Conservation (phyloP, 2,888 invertebrate genomes). For the Eupithecia centaureata region DNA sequence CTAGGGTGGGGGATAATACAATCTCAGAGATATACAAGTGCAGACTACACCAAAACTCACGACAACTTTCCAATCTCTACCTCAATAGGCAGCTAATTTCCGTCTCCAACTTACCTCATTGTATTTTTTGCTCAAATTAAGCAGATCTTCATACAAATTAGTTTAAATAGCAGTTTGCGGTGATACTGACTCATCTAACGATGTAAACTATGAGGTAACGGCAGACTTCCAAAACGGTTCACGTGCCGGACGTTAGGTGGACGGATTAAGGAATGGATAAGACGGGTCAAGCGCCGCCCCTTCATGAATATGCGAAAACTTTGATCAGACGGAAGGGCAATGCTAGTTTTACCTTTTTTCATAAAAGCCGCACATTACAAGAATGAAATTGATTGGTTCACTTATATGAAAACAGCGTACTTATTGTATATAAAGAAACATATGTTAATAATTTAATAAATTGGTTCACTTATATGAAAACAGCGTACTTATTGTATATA, state of each 20-base stretch:
- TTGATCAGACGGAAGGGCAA: not conserved
- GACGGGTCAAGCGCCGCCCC: not conserved
- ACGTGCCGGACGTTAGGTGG: constrained; percentile 25
- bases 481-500: too few species aligned
- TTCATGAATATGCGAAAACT: not conserved
- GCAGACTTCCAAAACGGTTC: constrained; percentile 20
- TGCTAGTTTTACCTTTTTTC: not conserved
- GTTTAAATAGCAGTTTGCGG: constrained; percentile 29
- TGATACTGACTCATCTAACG: constrained; percentile 31
- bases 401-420: too few species aligned
- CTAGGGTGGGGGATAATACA: too few species aligned
- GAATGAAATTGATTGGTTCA: too few species aligned
- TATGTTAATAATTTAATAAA: too few species aligned
- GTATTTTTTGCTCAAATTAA: constrained; percentile 29
- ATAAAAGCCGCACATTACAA: too few species aligned
- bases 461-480: too few species aligned
- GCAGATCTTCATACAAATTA: constrained; percentile 27
- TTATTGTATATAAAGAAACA: too few species aligned
- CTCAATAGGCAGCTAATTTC: not conserved
- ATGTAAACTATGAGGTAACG: constrained; percentile 26
- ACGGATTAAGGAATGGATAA: constrained; percentile 7
- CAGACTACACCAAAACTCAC: not conserved
- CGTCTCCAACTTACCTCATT: constrained; percentile 3
- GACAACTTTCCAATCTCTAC: not conserved
- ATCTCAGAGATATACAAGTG: not conserved